A percentile compares a stretch with the other conserved stretches of the same genome.
Evolutionary conservation across 2,888 invertebrate genomes (phyloP).

Genomic region (Andrena chrysosceles): DNA sequence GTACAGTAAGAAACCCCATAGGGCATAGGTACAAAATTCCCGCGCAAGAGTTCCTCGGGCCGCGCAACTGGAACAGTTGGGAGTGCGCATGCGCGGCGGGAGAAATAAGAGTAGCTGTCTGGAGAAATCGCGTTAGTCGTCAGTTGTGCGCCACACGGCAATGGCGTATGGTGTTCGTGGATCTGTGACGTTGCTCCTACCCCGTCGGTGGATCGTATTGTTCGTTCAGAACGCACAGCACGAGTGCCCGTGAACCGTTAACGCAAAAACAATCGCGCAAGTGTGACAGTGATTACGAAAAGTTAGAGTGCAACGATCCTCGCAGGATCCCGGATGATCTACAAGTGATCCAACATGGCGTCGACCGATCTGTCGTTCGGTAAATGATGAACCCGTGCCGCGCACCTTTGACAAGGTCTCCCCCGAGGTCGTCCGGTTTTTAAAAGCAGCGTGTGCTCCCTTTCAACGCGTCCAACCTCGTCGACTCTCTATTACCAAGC

Average conservation of each 20-base stretch:
- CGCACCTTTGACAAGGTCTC: slow-evolving; percentile 62
- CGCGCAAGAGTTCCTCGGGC: neutral
- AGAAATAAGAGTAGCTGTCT: slow-evolving; percentile 63
- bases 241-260: slow-evolving; percentile 21
- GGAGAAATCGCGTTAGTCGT: slow-evolving; percentile 48
- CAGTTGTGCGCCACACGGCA: slow-evolving; percentile 78
- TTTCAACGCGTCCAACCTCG: slow-evolving; percentile 10
- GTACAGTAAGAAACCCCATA: neutral
- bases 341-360: slow-evolving; percentile 84
- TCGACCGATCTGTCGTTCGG: slow-evolving; percentile 84
- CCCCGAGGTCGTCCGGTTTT: slow-evolving; percentile 67
- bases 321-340: slow-evolving; percentile 78
- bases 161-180: slow-evolving; percentile 71
- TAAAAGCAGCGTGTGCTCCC: slow-evolving; percentile 33
- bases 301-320: slow-evolving; percentile 38
- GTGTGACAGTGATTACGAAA: slow-evolving; percentile 33
- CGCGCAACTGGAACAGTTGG: neutral
- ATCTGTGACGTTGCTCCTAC: slow-evolving; percentile 16
- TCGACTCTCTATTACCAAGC: neutral
- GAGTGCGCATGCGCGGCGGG: slow-evolving; percentile 65
- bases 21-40: slow-evolving; percentile 14
- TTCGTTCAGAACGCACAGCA: slow-evolving; percentile 23
- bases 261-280: neutral
- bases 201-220: slow-evolving; percentile 25
- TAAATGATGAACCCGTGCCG: slow-evolving; percentile 76